Evolutionary conservation across 2,113 vertebrate genomes (phyloP).

Genomic region (Anoplopoma fimbria): DNA sequence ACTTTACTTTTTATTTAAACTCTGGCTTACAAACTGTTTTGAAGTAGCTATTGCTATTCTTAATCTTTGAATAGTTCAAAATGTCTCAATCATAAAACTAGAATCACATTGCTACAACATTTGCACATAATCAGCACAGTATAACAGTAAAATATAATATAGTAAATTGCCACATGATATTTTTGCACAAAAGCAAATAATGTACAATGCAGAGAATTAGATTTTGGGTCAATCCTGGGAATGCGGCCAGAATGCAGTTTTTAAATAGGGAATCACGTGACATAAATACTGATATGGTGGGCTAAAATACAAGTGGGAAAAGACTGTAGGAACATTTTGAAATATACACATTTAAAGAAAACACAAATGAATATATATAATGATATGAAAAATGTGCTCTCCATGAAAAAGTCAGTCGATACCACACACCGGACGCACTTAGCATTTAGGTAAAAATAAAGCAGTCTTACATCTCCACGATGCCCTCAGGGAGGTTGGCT

Average conservation of each 20-base stretch:
- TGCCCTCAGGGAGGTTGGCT: slow-evolving; percentile 94
- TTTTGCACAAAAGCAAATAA: background rate
- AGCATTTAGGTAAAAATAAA: background rate
- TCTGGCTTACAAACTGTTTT: background rate
- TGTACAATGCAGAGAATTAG: background rate
- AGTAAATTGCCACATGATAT: background rate
- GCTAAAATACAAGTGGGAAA: background rate
- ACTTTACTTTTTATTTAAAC: background rate
- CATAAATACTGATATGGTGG: background rate
- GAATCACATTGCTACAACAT: background rate
- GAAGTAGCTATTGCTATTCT: background rate
- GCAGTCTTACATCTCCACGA: slow-evolving; percentile 94
- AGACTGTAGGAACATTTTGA: background rate
- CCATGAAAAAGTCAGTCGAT: background rate
- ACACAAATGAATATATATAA: background rate
- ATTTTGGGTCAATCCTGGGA: too few species aligned
- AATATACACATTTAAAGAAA: background rate
- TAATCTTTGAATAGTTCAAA: background rate
- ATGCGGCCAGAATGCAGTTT: background rate
- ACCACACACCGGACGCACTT: background rate
- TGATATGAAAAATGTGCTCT: background rate
- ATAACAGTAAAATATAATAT: background rate
- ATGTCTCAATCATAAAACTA: background rate
- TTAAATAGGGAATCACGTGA: background rate
- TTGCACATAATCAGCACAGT: background rate